These are phyloP conservation scores for Poecilia latipinna DNA, from an alignment of 2,113 vertebrate genomes.

Conservation along the genomic window DNA sequence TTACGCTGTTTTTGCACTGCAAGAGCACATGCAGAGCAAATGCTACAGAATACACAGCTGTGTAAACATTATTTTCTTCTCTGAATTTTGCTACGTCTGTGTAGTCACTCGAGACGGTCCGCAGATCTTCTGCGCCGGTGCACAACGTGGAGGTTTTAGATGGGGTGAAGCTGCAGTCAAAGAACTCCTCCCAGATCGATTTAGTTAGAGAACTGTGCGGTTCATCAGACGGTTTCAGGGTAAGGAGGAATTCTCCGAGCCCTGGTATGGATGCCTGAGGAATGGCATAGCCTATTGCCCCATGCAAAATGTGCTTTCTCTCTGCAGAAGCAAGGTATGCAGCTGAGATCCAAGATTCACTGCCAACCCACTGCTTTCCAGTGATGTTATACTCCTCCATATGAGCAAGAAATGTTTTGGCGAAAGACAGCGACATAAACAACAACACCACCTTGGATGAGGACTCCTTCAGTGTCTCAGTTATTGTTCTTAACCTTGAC, in stretches of 20 bases:
- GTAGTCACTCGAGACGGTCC: constrained; percentile 58
- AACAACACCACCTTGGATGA: constrained; percentile 64
- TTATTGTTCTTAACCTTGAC: background rate
- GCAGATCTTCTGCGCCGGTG: constrained; percentile 66
- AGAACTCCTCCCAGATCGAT: constrained; percentile 58
- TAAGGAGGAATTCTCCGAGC: constrained; percentile 61
- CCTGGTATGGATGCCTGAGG: constrained; percentile 52
- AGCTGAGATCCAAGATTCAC: constrained; percentile 66
- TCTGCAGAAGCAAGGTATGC: constrained; percentile 37
- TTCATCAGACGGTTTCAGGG: constrained; percentile 56
- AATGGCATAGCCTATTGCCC: constrained; percentile 69
- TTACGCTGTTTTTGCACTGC: constrained; percentile 62
- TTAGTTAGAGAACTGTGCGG: constrained; percentile 46
- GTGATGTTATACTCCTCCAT: constrained; percentile 56
- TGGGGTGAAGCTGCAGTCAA: constrained; percentile 57
- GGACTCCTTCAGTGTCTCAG: constrained; percentile 41
- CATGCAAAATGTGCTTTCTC: constrained; percentile 51
- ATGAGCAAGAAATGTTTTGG: constrained; percentile 25
- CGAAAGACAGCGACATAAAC: constrained; percentile 48
- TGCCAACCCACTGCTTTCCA: constrained; percentile 68
- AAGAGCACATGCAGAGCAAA: constrained; percentile 63
- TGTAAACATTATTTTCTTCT: constrained; percentile 69
- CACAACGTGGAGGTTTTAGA: constrained; percentile 49
- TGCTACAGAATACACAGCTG: constrained; percentile 65
- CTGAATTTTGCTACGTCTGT: constrained; percentile 61